Evolutionary conservation across 2,797 vertebrate species (phyloP).

Genomic region (Takifugu rubripes): DNA sequence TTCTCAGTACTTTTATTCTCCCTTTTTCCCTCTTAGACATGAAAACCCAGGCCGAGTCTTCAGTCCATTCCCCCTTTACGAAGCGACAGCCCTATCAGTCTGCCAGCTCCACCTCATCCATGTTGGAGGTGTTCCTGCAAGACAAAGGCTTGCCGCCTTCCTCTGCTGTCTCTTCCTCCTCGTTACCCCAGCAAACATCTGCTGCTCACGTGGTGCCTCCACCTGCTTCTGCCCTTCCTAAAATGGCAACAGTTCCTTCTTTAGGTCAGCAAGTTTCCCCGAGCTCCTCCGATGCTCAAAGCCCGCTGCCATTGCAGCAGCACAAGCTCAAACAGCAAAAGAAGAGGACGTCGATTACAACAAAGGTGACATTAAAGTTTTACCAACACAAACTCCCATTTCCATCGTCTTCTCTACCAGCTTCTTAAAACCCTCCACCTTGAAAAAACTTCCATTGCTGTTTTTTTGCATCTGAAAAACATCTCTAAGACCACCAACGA

Average conservation of each 20-base stretch:
- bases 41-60: constrained; percentile 84
- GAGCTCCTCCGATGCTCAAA: constrained; percentile 89
- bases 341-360: constrained; percentile 91
- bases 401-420: no score
- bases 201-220: constrained; percentile 67
- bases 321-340: constrained; percentile 97
- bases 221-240: constrained; percentile 79
- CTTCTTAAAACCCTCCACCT: neutral
- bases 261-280: constrained; percentile 87
- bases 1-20: neutral
- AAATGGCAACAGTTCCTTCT: constrained; percentile 79
- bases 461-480: neutral
- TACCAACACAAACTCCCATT: no score
- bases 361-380: constrained; percentile 76
- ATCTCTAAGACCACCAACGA: neutral
- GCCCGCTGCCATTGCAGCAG: constrained; percentile 93
- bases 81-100: constrained; percentile 92
- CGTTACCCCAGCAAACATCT: constrained; percentile 72
- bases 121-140: constrained; percentile 96
- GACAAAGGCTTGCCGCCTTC: constrained; percentile 82
- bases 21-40: constrained; percentile 74
- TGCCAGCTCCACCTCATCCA: constrained; percentile 78
- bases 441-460: neutral
- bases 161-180: constrained; percentile 53
- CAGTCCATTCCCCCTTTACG: constrained; percentile 85